Percentiles rank a stretch among this genome's conserved stretches.
phyloP scores from a whole-genome alignment of 2,797 vertebrate genomes.

The Babyrousa celebensis region DNA sequence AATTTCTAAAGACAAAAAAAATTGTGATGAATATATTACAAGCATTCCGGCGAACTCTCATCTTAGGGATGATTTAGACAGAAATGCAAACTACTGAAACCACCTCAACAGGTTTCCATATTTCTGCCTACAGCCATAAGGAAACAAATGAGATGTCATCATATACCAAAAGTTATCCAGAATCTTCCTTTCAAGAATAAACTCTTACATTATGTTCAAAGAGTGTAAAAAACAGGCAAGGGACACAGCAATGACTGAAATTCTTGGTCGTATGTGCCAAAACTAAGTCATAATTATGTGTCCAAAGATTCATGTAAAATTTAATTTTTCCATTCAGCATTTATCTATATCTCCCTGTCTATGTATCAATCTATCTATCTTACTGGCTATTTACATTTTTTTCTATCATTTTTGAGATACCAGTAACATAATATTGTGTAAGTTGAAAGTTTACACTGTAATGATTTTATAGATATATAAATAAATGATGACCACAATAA shows the following conservation, averaged over 20 bases:
- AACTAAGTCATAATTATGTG: slow-evolving; percentile 49
- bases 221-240: slow-evolving; percentile 22
- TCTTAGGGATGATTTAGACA: slow-evolving; percentile 58
- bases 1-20: not conserved
- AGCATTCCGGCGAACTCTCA: slow-evolving; percentile 23
- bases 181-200: slow-evolving; percentile 57
- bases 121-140: not conserved
- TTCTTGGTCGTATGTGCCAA: not conserved
- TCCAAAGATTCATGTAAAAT: slow-evolving; percentile 40
- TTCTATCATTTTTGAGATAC: not conserved
- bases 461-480: not conserved
- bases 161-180: slow-evolving; percentile 62
- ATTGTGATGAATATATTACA: slow-evolving; percentile 22
- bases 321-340: not conserved
- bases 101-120: not conserved
- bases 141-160: slow-evolving; percentile 42
- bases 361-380: not conserved
- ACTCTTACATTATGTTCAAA: slow-evolving; percentile 29
- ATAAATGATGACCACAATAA: not conserved
- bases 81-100: slow-evolving; percentile 46
- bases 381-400: slow-evolving; percentile 32
- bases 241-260: slow-evolving; percentile 13
- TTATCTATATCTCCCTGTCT: not conserved
- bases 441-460: not conserved
- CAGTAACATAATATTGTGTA: not conserved